A percentile compares a stretch with the other conserved stretches of the same genome.
Conservation (phyloP, 2,888 invertebrate genomes). For the Drosophila stalkeri region DNA sequence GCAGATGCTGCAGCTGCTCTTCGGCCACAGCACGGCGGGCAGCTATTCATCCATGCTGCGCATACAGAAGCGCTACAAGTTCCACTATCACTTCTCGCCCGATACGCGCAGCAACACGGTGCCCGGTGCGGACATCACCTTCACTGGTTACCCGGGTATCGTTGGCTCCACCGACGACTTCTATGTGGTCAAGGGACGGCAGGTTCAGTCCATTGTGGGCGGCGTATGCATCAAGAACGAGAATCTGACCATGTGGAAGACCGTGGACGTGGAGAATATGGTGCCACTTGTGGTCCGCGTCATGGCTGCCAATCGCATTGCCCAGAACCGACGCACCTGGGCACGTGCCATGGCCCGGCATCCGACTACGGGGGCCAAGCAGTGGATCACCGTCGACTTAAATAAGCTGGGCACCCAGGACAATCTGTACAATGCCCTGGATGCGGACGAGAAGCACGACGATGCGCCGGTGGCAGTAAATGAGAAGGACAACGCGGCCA, state of each 20-base stretch:
- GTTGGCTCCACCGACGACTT: conserved; percentile 93
- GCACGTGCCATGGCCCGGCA: conserved; percentile 89
- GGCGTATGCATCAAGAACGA: conserved; percentile 93
- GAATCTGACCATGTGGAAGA: conserved; percentile 89
- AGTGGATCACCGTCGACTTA: conserved; percentile 94
- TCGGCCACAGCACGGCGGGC: conserved; percentile 93
- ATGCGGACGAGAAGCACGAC: conserved; percentile 73
- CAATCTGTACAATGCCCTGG: conserved; percentile 68
- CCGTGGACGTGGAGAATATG: conserved; percentile 87
- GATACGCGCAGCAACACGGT: conserved; percentile 86
- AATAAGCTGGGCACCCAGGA: conserved; percentile 85
- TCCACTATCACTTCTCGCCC: conserved; percentile 89
- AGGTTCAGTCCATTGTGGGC: conserved; percentile 88
- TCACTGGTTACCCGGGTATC: conserved; percentile 94
- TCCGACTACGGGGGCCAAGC: conserved; percentile 93
- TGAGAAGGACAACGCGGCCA: conserved; percentile 72
- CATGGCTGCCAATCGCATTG: conserved; percentile 93
- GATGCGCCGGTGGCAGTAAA: conserved; percentile 72
- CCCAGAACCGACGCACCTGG: conserved; percentile 91
- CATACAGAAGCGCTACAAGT: conserved; percentile 93
- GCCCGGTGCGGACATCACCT: conserved; percentile 89
- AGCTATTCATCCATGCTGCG: conserved; percentile 93
- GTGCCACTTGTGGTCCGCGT: conserved; percentile 90
- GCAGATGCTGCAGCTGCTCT: conserved; percentile 87
- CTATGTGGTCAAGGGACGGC: conserved; percentile 88